A percentile compares a stretch with the other conserved stretches of the same genome.
Conservation (phyloP, 2,113 vertebrate genomes). For the Zosterops lateralis region DNA sequence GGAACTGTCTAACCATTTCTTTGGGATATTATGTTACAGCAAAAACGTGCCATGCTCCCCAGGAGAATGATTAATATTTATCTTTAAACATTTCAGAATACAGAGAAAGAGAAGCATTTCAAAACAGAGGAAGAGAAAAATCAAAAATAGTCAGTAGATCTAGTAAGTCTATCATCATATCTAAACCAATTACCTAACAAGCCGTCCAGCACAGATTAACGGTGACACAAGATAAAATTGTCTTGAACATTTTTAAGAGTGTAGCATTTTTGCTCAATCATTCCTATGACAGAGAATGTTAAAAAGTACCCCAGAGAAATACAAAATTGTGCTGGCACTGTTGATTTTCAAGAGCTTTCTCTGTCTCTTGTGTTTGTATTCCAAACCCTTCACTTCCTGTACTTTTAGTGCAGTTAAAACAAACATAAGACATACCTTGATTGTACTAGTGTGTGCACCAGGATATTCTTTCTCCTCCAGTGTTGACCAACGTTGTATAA, state of each 20-base stretch:
- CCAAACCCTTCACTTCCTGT: not conserved
- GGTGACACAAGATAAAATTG: not conserved
- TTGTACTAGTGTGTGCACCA: constrained; percentile 90
- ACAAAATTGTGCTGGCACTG: not conserved
- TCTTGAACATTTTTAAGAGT: not conserved
- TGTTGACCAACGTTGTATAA: constrained; percentile 96
- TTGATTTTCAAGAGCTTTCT: not conserved
- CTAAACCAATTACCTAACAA: not conserved
- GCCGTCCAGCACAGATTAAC: not conserved
- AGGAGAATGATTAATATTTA: not conserved
- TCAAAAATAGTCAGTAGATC: not conserved
- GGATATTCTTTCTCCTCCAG: constrained; percentile 98
- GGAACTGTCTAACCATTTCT: not conserved
- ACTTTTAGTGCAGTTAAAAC: not conserved
- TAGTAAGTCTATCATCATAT: not conserved
- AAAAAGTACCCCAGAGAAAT: not conserved
- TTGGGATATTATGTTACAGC: not conserved
- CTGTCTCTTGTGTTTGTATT: not conserved
- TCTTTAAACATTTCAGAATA: not conserved
- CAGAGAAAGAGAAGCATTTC: not conserved
- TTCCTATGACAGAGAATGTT: not conserved
- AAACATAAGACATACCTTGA: constrained; percentile 79
- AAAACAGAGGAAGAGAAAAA: not conserved
- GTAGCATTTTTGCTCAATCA: not conserved
- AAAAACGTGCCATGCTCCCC: not conserved